Percentiles rank a stretch among this genome's conserved stretches.
Conservation (phyloP, 2,888 invertebrate genomes). For the Candidula unifasciata region DNA sequence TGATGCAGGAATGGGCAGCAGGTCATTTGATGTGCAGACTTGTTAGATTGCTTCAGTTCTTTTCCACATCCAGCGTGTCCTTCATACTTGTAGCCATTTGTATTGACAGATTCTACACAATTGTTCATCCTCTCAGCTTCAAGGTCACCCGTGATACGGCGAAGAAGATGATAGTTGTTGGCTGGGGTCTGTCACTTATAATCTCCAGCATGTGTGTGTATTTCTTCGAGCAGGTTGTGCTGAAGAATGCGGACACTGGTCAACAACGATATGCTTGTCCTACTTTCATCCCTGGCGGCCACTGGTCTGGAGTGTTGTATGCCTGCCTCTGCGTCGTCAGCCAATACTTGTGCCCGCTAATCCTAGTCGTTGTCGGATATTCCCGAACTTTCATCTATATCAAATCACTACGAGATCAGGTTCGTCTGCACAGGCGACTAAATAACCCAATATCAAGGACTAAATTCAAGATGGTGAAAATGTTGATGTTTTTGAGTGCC, state of each 20-base stretch:
- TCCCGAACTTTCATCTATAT: conserved; percentile 66
- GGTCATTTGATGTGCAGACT: conserved; percentile 69
- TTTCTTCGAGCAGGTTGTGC: conserved; percentile 61
- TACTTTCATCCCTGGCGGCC: conserved; percentile 59
- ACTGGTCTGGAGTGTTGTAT: conserved; percentile 61
- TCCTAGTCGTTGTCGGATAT: conserved; percentile 63
- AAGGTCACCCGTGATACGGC: conserved; percentile 74
- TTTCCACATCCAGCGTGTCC: conserved; percentile 61
- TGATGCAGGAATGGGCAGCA: conserved; percentile 64
- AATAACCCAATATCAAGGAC: conserved; percentile 72
- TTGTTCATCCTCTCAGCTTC: conserved; percentile 76
- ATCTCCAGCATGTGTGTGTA: conserved; percentile 66
- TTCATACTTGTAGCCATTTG: conserved; percentile 71
- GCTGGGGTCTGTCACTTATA: conserved; percentile 62
- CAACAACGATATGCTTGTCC: conserved; percentile 57
- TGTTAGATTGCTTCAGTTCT: conserved; percentile 65
- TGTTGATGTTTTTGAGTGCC: conserved; percentile 69
- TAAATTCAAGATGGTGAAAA: conserved; percentile 75
- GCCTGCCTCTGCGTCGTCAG: conserved; percentile 59
- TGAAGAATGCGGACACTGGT: neutral
- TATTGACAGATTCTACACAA: conserved; percentile 76
- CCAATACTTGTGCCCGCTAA: conserved; percentile 64
- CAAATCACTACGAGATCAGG: conserved; percentile 42
- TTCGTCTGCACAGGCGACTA: conserved; percentile 57
- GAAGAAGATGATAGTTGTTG: conserved; percentile 68